phyloP scores from a whole-genome alignment of 2,113 vertebrate species.

The Chionis minor region DNA sequence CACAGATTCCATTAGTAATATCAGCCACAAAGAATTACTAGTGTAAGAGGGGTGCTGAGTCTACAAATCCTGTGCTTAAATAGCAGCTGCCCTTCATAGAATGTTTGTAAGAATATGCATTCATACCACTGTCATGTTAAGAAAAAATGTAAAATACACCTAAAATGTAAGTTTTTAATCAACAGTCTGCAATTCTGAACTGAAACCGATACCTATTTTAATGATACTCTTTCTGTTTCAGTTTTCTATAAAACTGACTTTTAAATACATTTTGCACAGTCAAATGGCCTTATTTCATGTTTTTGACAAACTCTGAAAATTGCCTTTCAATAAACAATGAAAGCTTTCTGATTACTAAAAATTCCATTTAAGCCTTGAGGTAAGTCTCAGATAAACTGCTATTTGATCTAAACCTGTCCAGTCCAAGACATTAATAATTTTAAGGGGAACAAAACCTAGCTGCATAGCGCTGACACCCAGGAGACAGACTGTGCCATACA shows the following conservation, averaged over 20 bases:
- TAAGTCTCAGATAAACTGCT: not conserved
- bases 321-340: not conserved
- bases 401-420: not conserved
- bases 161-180: not conserved
- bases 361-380: not conserved
- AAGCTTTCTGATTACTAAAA: not conserved
- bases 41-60: not conserved
- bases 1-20: not conserved
- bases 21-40: not conserved
- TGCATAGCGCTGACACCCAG: not conserved
- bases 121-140: not conserved
- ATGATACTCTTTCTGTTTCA: not conserved
- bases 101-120: not conserved
- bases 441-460: not conserved
- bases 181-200: not conserved
- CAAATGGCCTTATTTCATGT: not conserved
- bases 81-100: not conserved
- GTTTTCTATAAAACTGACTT: not conserved
- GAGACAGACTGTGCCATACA: not conserved
- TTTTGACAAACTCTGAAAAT: not conserved
- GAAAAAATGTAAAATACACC: not conserved
- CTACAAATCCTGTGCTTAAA: not conserved
- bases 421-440: not conserved
- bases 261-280: not conserved
- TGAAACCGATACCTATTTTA: not conserved